These are phyloP conservation scores for Bombyx mandarina DNA, from an alignment of 1,140 invertebrate genomes.

Conservation along the genomic window DNA sequence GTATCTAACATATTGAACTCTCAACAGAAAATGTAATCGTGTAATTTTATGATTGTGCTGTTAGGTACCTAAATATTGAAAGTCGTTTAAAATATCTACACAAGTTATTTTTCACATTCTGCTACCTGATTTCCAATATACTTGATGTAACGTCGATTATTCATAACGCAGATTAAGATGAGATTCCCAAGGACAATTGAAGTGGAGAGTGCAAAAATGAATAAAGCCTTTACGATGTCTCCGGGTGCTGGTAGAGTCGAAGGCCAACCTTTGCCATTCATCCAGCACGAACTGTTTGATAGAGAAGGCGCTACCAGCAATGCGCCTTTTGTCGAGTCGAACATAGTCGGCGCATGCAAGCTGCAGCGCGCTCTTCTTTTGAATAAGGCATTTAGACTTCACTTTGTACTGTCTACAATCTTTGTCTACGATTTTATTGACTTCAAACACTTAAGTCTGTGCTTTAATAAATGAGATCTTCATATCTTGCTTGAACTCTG, in stretches of 20 bases:
- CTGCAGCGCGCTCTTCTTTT: constrained; percentile 53
- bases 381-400: constrained; percentile 62
- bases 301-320: constrained; percentile 82
- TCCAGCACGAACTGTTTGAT: constrained; percentile 84
- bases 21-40: no score
- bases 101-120: no score
- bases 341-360: constrained; percentile 65
- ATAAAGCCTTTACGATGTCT: constrained; percentile 80
- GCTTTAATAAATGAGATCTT: no score
- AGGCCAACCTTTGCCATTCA: constrained; percentile 74
- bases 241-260: constrained; percentile 75
- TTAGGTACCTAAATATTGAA: background rate
- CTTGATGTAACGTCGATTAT: constrained; percentile 83
- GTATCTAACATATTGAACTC: no score
- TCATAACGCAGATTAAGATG: constrained; percentile 86
- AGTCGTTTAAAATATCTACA: constrained; percentile 17
- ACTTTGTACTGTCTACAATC: constrained; percentile 20
- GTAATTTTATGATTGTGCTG: no score
- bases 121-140: constrained; percentile 88
- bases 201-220: constrained; percentile 81
- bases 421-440: background rate
- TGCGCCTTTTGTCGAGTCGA: constrained; percentile 71
- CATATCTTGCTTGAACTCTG: no score
- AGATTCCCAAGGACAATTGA: constrained; percentile 84
- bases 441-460: no score